A percentile compares a stretch with the other conserved stretches of the same genome.
phyloP scores from a whole-genome alignment of 2,113 vertebrate genomes.

The Lonchura striata region DNA sequence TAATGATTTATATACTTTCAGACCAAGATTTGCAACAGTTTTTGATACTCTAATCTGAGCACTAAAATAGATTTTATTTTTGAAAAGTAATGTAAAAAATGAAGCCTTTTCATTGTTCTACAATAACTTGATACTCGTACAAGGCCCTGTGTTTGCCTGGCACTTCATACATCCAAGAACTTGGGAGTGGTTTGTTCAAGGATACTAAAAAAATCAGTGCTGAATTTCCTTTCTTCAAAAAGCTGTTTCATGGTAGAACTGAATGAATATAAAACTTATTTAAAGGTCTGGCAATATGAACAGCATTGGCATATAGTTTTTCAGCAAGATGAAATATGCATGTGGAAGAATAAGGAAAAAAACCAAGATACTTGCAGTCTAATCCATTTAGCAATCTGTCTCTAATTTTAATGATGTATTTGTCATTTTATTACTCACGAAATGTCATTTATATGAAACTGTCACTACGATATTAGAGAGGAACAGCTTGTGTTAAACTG shows the following conservation, averaged over 20 bases:
- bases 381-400: slow-evolving; percentile 64
- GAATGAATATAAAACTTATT: slow-evolving; percentile 37
- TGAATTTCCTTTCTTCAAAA: background rate
- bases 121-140: background rate
- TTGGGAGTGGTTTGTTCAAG: background rate
- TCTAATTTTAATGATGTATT: slow-evolving; percentile 67
- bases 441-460: slow-evolving; percentile 63
- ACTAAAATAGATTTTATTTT: background rate
- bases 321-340: slow-evolving; percentile 38
- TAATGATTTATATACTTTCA: background rate
- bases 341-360: slow-evolving; percentile 43
- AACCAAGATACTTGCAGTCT: slow-evolving; percentile 29
- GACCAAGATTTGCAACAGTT: background rate
- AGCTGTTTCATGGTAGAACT: background rate
- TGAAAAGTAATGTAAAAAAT: background rate
- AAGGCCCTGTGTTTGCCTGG: background rate
- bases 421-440: slow-evolving; percentile 56
- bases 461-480: slow-evolving; percentile 53
- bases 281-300: slow-evolving; percentile 39
- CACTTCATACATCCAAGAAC: background rate
- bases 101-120: background rate
- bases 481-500: slow-evolving; percentile 63
- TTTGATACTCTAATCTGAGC: background rate
- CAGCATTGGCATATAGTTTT: slow-evolving; percentile 40
- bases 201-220: background rate